Evolutionary conservation across 1,140 invertebrate species (phyloP).

Genomic region (Megalonaias nervosa): DNA sequence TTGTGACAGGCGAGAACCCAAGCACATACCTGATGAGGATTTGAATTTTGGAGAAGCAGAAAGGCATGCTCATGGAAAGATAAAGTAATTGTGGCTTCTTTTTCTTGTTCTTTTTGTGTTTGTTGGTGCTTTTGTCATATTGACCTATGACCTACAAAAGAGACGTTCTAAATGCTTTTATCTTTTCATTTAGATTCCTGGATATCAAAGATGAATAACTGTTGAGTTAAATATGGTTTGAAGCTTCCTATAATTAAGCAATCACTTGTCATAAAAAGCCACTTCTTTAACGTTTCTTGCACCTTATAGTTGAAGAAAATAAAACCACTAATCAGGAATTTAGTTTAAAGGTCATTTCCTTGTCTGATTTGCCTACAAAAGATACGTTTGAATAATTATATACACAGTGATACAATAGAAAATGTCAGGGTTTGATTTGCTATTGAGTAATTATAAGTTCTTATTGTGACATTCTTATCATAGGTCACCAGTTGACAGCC

Average conservation of each 20-base stretch:
- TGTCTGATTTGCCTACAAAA: neutral
- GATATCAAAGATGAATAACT: neutral
- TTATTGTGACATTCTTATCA: slow-evolving; percentile 17
- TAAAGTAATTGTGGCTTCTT: neutral
- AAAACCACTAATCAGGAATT: no score
- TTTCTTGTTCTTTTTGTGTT: neutral
- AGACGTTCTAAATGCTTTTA: neutral
- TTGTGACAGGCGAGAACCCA: slow-evolving; percentile 23
- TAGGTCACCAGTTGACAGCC: neutral
- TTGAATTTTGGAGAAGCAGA: slow-evolving; percentile 75
- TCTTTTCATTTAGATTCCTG: neutral
- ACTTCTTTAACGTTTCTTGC: no score
- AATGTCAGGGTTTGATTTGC: neutral
- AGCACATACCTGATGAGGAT: slow-evolving; percentile 73
- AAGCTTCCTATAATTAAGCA: no score
- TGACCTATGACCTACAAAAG: neutral
- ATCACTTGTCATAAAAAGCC: no score
- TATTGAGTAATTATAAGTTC: slow-evolving; percentile 16
- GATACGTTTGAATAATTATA: slow-evolving; percentile 1
- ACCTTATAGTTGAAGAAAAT: no score
- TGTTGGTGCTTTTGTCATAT: neutral
- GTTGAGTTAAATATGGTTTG: neutral
- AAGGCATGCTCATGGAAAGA: slow-evolving; percentile 37
- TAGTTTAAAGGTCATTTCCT: neutral
- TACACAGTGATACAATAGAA: neutral